Evolutionary conservation across 2,888 invertebrate genomes (phyloP).

Genomic region (Endotricha flammealis): DNA sequence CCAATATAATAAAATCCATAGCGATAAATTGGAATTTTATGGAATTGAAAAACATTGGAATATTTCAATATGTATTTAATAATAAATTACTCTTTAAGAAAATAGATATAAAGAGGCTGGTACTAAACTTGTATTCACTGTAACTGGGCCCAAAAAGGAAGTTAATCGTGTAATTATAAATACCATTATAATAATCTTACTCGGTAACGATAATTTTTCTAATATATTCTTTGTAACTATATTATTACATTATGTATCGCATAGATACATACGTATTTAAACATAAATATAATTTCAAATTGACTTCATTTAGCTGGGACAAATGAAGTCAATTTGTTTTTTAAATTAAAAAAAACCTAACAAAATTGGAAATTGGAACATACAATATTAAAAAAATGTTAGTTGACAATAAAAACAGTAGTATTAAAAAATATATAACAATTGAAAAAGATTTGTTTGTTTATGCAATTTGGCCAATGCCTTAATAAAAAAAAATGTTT

Average conservation of each 20-base stretch:
- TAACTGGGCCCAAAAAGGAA: slow-evolving; percentile 55
- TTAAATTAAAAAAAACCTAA: slow-evolving; percentile 11
- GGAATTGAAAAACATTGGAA: slow-evolving; percentile 45
- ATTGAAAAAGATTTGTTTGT: no score
- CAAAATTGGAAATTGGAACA: slow-evolving; percentile 15
- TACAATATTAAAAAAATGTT: no score
- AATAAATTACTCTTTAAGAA: slow-evolving; percentile 51
- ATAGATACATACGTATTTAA: slow-evolving; percentile 23
- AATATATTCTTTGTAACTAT: slow-evolving; percentile 50
- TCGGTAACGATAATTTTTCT: slow-evolving; percentile 46
- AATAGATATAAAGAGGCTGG: slow-evolving; percentile 51
- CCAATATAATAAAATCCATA: slow-evolving; percentile 29
- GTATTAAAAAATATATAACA: no score
- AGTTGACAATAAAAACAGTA: no score
- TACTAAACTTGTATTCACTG: slow-evolving; percentile 35
- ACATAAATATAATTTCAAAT: slow-evolving; percentile 42
- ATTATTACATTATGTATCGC: slow-evolving; percentile 35
- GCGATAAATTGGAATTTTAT: slow-evolving; percentile 32
- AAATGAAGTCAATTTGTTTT: slow-evolving; percentile 59
- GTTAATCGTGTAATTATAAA: slow-evolving; percentile 37
- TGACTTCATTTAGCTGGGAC: slow-evolving; percentile 66
- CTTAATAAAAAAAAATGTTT: slow-evolving; percentile 9
- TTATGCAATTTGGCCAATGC: no score
- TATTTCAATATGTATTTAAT: slow-evolving; percentile 43
- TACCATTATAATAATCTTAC: slow-evolving; percentile 44